Evolutionary conservation across 1,140 invertebrate genomes (phyloP), one percentile per base, ranked within the genome.

Genomic region (Vanessa tameamea): DNA sequence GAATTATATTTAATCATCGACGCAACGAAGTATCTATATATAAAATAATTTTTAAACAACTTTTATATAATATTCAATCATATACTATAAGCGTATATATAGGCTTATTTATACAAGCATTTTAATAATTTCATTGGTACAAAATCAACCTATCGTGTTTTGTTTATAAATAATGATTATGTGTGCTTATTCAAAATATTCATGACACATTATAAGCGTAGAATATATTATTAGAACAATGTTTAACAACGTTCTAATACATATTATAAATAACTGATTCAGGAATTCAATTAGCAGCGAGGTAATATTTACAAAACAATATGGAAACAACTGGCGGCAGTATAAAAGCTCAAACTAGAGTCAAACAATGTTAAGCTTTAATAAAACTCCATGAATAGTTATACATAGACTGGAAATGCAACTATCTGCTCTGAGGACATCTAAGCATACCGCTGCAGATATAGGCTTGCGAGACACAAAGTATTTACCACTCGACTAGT

Each of bases 371-470:
- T 88, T 86, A 87, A 87, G 85, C 87, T 87, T 87, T 89, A 89
- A 88, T 89, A 90, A 89, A 90, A 90, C 83, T 87, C 81, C 78
- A 80, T 82, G 81, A 90, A 87, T 87, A 87, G 84, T 87, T 90
- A 89, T 85, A 84, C 86, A 86, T 86, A 83, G 82, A 88, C 84
- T 87, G 88, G 85, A 90, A 91, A 91, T 90, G 87, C 87, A 91
- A 89, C 89, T 91, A 90, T 90, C 88, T 90, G 88, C 78, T 91
- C 84, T 80, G 81, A 85, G 87, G 82, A 88, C 87, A 84, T 82
- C 88, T 91, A 89, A 84, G 88, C 85, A 90, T 89, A 89, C 86
- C 86, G 83, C 76, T 82, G 83, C 83, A 84, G 86, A 85, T 90
- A 87, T 88, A 91, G 88, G 88, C 85, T 88, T 83, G 87, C 53